Percentiles rank a stretch among this genome's conserved stretches.
These are phyloP conservation scores for Polymixis lichenea DNA, from an alignment of 2,888 invertebrate genomes.

Conservation along the genomic window DNA sequence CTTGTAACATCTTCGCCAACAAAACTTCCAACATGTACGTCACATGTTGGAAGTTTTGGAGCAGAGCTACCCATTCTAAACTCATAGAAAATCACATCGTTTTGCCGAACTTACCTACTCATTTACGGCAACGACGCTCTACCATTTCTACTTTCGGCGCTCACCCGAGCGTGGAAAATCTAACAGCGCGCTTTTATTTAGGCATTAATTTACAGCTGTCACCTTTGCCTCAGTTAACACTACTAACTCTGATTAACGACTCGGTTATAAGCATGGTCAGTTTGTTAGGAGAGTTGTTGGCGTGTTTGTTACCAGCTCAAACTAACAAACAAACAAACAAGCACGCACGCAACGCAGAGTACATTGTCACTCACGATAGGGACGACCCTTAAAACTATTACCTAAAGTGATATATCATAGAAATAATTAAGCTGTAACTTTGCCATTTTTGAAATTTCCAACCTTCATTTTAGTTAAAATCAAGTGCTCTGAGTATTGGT, in stretches of 20 bases:
- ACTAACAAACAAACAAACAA: not conserved
- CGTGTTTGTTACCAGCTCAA: slow-evolving; percentile 1
- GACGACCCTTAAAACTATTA: slow-evolving; percentile 10
- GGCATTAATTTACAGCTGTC: too few species aligned
- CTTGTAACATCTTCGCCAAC: not conserved
- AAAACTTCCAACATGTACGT: slow-evolving; percentile 3
- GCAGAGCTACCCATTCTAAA: not conserved
- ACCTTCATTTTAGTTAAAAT: not conserved
- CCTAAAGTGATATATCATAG: slow-evolving; percentile 11
- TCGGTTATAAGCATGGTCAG: not conserved
- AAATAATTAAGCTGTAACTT: slow-evolving; percentile 7
- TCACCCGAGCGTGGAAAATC: too few species aligned
- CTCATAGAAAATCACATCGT: not conserved
- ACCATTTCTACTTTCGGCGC: too few species aligned
- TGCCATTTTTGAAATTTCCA: not conserved
- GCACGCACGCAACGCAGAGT: not conserved
- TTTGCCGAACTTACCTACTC: not conserved
- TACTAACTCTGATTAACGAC: not conserved
- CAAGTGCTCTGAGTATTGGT: not conserved
- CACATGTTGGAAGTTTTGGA: too few species aligned
- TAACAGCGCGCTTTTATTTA: too few species aligned
- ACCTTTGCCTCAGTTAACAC: not conserved
- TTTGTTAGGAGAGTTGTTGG: not conserved
- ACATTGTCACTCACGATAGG: not conserved
- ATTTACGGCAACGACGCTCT: not conserved